Conservation (phyloP, 92 coral and sea anemone genomes). For the Desmophyllum pertusum region DNA sequence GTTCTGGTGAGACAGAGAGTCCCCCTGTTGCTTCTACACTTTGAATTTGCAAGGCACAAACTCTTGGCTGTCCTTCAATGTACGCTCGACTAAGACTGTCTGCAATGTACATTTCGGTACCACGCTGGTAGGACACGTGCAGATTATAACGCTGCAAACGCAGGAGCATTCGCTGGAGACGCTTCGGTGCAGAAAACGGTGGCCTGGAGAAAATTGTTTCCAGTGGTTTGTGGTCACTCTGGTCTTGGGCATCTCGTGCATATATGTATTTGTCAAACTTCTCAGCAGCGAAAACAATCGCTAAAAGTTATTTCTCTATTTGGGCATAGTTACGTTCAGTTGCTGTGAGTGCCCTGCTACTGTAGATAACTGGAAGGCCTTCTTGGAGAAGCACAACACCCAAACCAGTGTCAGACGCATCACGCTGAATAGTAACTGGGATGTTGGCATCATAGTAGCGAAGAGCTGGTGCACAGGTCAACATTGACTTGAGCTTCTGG, state of each 20-base stretch:
- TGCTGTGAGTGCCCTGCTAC: slow-evolving; percentile 14
- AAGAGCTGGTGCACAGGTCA: slow-evolving; percentile 21
- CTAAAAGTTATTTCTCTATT: slow-evolving; percentile 1
- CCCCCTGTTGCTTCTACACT: background rate
- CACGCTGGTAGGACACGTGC: slow-evolving; percentile 11
- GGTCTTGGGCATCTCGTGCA: background rate
- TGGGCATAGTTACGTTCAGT: slow-evolving; percentile 24
- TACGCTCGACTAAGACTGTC: no score
- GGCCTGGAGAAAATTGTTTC: background rate
- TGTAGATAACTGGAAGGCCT: slow-evolving; percentile 11
- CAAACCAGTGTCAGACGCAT: slow-evolving; percentile 16
- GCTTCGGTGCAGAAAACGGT: slow-evolving; percentile 10
- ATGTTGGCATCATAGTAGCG: slow-evolving; percentile 24
- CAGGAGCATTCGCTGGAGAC: slow-evolving; percentile 24
- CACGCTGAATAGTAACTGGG: slow-evolving; percentile 37
- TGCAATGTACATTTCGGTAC: slow-evolving; percentile 30
- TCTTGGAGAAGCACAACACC: slow-evolving; percentile 28
- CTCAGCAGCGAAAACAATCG: slow-evolving; percentile 7
- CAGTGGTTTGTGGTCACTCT: no score
- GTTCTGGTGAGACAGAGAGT: background rate
- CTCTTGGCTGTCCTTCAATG: background rate
- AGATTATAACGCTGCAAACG: slow-evolving; percentile 4
- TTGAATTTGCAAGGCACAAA: background rate
- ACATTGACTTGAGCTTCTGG: background rate
- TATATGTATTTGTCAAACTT: slow-evolving; percentile 34